Evolutionary conservation across 2,888 invertebrate species (phyloP).

Genomic region (Aelia acuminata): DNA sequence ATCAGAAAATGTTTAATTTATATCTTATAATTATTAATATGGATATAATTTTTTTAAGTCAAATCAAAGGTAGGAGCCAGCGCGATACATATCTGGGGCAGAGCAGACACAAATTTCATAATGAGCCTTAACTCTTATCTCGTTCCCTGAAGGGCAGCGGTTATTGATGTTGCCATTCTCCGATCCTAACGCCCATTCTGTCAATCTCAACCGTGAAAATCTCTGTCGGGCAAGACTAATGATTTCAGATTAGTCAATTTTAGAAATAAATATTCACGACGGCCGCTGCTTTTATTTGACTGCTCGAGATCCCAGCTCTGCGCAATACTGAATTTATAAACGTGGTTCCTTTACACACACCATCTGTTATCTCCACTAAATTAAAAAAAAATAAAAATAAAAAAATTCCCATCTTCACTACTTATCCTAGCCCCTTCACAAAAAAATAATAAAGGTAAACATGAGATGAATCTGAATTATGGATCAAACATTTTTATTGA

Average conservation of each 20-base stretch:
- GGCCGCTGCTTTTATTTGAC: not conserved
- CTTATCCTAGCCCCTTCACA: no score
- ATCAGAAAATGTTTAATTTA: no score
- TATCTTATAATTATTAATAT: no score
- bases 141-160: not conserved
- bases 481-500: no score
- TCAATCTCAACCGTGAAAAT: constrained; percentile 19
- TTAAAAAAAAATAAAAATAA: no score
- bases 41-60: not conserved
- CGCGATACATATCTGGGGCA: not conserved
- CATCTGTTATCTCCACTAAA: no score
- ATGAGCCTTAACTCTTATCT: not conserved
- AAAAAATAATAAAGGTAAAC: no score
- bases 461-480: no score
- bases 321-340: not conserved
- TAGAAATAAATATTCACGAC: not conserved
- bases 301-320: no score
- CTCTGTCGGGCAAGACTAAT: not conserved
- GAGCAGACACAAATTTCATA: not conserved
- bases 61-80: not conserved
- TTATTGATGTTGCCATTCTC: constrained; percentile 4
- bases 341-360: not conserved
- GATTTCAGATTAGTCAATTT: not conserved
- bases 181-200: not conserved
- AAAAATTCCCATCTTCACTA: no score